phyloP scores from a whole-genome alignment of 2,113 vertebrate genomes.

The Noctilio leporinus region DNA sequence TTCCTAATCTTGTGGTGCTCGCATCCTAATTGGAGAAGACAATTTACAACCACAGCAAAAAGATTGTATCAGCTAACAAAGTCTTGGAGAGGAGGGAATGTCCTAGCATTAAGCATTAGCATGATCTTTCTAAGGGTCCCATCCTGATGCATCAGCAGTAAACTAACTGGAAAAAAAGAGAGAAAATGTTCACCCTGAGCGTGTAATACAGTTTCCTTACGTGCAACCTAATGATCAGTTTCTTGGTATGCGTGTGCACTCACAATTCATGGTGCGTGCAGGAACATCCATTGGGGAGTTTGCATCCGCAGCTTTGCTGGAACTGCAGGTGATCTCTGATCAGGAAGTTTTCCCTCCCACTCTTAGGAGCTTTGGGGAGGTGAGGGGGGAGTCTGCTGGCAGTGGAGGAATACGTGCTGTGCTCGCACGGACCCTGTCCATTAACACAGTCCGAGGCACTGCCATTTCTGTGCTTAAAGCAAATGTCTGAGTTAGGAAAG shows the following conservation, averaged over 20 bases:
- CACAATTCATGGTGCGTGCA: neutral
- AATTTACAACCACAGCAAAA: neutral
- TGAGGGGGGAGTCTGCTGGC: neutral
- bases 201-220: neutral
- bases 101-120: neutral
- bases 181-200: neutral
- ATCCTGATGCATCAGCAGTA: neutral
- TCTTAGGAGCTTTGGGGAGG: neutral
- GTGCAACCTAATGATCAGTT: neutral
- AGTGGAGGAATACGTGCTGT: fast-evolving
- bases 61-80: neutral
- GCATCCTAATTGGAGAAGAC: neutral
- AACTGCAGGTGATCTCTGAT: neutral
- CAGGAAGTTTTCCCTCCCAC: neutral
- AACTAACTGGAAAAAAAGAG: neutral
- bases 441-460: neutral
- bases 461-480: neutral
- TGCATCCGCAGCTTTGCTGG: neutral
- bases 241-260: neutral
- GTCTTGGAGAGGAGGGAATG: neutral
- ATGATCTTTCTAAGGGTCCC: neutral
- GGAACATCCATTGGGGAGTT: neutral
- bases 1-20: neutral
- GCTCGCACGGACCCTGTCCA: fast-evolving
- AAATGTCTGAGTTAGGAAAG: neutral